These are phyloP conservation scores for Zonitis immaculata DNA, from an alignment of 2,888 invertebrate genomes.

Conservation along the genomic window DNA sequence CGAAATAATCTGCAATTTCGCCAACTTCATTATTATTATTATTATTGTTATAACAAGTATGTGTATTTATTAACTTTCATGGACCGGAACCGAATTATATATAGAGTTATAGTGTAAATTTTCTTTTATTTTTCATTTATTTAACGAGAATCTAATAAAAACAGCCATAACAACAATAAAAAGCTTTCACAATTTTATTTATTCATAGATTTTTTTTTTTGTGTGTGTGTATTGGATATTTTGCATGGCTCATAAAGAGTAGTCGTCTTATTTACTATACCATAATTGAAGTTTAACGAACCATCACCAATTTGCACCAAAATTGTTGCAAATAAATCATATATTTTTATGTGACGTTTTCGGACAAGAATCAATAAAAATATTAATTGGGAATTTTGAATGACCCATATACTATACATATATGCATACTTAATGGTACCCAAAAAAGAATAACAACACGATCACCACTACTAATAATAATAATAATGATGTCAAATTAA, in stretches of 20 bases:
- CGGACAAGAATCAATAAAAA: conserved; percentile 4
- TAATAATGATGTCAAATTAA: too few relatives aligned
- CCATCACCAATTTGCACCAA: not conserved
- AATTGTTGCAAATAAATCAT: conserved; percentile 11
- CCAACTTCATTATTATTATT: conserved; percentile 9
- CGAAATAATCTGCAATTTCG: conserved; percentile 11
- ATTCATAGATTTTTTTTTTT: not conserved
- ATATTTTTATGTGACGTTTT: conserved; percentile 13
- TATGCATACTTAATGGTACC: not conserved
- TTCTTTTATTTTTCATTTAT: too few relatives aligned
- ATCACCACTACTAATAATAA: too few relatives aligned
- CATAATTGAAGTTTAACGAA: not conserved
- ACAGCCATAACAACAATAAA: not conserved
- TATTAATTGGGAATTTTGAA: conserved; percentile 1
- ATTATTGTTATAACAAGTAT: not conserved
- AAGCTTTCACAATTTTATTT: not conserved
- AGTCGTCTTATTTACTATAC: not conserved
- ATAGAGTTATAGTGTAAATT: too few relatives aligned
- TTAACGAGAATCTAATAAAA: not conserved
- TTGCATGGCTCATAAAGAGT: not conserved
- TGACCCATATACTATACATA: not conserved
- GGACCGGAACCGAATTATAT: not conserved
- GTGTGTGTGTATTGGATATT: not conserved
- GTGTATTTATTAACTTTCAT: not conserved
- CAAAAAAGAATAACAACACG: too few relatives aligned